These are phyloP conservation scores for Pterobdella sp. DNA, from an alignment of 2,888 invertebrate species.

Conservation along the genomic window DNA sequence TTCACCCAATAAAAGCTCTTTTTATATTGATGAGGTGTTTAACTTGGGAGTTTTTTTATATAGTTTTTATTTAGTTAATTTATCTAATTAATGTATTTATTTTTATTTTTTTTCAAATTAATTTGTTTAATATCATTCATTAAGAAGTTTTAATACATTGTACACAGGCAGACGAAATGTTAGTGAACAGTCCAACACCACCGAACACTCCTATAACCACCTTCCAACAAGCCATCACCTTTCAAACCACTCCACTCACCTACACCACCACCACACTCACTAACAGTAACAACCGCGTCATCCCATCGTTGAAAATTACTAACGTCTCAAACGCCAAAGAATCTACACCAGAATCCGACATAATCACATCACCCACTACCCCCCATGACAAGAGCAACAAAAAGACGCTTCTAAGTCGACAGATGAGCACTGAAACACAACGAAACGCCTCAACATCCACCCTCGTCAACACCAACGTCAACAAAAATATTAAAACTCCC, in stretches of 20 bases:
- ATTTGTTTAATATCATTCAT: too few species aligned
- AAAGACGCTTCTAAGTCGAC: too few species aligned
- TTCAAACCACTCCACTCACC: neutral
- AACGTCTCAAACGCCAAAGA: neutral
- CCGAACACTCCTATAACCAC: neutral
- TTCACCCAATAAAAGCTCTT: neutral
- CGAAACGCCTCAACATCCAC: neutral
- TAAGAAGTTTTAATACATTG: too few species aligned
- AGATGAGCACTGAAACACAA: too few species aligned
- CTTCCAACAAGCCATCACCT: neutral
- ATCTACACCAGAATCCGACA: neutral
- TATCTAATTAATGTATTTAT: too few species aligned
- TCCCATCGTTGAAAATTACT: neutral
- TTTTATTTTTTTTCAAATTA: too few species aligned
- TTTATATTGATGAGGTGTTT: conserved; percentile 13
- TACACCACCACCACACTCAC: neutral
- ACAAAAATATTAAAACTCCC: too few species aligned
- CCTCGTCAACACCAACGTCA: neutral
- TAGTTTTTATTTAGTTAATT: too few species aligned
- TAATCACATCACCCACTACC: neutral
- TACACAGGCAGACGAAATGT: neutral
- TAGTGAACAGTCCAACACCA: neutral
- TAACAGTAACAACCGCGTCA: neutral
- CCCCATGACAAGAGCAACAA: too few species aligned
- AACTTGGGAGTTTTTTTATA: too few species aligned